phyloP scores from a whole-genome alignment of 2,113 vertebrate genomes.

The Nothoprocta perdicaria region DNA sequence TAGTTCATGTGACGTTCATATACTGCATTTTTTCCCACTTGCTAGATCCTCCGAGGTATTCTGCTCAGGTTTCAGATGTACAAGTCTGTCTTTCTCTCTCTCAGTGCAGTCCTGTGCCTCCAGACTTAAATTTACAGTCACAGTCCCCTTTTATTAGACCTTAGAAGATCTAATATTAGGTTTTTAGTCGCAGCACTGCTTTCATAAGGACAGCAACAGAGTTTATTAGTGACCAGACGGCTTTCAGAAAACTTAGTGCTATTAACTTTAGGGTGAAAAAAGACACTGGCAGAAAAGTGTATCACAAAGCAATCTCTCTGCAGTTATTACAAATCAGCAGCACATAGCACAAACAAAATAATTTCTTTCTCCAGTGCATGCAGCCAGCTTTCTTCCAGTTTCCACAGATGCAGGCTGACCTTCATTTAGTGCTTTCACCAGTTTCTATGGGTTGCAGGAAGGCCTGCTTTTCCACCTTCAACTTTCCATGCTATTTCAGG shows the following conservation, averaged over 20 bases:
- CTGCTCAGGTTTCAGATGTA: background rate
- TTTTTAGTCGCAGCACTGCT: background rate
- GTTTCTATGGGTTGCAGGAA: background rate
- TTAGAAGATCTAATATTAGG: background rate
- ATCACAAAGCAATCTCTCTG: background rate
- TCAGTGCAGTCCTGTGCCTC: background rate
- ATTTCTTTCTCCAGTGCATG: background rate
- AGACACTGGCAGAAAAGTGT: background rate
- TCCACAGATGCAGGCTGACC: background rate
- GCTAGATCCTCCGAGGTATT: background rate
- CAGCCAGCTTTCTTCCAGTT: background rate
- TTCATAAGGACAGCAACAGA: background rate
- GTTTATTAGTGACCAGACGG: background rate
- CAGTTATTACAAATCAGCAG: background rate
- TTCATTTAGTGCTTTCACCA: background rate
- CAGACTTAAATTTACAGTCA: background rate
- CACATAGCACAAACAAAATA: background rate
- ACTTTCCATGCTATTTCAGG: background rate
- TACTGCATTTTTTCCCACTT: background rate
- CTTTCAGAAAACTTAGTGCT: constrained; percentile 4
- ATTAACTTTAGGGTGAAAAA: constrained; percentile 10
- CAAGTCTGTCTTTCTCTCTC: background rate
- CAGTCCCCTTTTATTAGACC: fast-evolving
- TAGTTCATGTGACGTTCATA: background rate
- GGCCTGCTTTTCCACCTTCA: background rate